These are phyloP conservation scores for Sicus ferrugineus DNA, from an alignment of 2,888 invertebrate genomes.

Conservation along the genomic window DNA sequence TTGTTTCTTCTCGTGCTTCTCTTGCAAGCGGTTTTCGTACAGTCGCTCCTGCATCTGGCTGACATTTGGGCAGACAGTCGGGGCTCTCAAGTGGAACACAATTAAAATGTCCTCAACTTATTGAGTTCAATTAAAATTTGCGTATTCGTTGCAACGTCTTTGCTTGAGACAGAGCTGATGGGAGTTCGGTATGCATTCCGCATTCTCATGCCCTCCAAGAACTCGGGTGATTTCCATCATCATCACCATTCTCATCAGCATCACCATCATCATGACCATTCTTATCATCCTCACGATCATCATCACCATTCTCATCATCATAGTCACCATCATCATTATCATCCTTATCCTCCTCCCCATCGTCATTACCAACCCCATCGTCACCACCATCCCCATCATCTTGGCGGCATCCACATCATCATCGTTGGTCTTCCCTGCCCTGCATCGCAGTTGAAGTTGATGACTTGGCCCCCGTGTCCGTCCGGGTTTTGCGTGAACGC, in stretches of 20 bases:
- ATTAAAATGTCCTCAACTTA: slow-evolving; percentile 8
- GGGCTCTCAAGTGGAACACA: background rate
- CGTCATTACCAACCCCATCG: slow-evolving; percentile 10
- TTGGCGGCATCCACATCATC: slow-evolving; percentile 13
- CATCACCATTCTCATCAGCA: too few species aligned
- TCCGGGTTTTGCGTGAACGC: background rate
- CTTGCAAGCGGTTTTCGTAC: too few species aligned
- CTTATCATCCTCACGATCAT: background rate
- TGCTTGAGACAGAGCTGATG: background rate
- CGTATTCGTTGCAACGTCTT: background rate
- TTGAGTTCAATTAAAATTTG: slow-evolving; percentile 29
- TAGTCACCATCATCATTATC: background rate
- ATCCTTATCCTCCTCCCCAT: slow-evolving; percentile 11
- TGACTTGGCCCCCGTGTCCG: background rate
- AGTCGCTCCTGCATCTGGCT: too few species aligned
- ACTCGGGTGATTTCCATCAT: background rate
- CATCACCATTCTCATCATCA: background rate
- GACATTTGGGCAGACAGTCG: too few species aligned
- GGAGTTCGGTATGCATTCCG: background rate
- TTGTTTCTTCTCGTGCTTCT: too few species aligned
- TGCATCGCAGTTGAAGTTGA: background rate
- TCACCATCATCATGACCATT: background rate
- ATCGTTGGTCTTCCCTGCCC: background rate
- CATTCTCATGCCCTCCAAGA: slow-evolving; percentile 5
- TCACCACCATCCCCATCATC: slow-evolving; percentile 26